Base-by-base conservation (phyloP, 2,113 vertebrate genomes). In the Echinops telfairi region DNA sequence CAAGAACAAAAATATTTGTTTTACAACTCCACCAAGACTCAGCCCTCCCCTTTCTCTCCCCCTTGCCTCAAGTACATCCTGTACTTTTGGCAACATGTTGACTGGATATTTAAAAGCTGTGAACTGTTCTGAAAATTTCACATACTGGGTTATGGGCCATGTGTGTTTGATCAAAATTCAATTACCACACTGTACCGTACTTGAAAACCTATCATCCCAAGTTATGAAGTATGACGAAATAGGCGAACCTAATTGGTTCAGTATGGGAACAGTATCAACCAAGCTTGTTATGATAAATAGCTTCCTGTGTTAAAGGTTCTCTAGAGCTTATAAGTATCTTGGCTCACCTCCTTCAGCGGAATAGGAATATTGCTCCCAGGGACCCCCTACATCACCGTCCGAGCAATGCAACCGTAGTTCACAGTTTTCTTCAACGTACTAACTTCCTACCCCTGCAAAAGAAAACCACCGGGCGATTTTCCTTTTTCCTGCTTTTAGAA, bases 131-230 rank as follows among this genome's bases (percentile, higher is more conserved):
- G 98, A 98, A 98, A 98, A 97, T 98, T 98, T 98, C 98, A 98
- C 98, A 98, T 98, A 97, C 98, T 97, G 98, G 98, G 98, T 99
- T 98, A 99, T 98, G 98, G 98, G 98, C 98, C 99, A 99, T 98
- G 98, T 99, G 99, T 98, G 98, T 99, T 99, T 99, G 98, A 99
- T 99, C 99, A 99, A 98, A 99, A 98, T 98, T 98, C 98, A 99
- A 98, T 99, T 98, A 98, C 98, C 98, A 98, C 98, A 98, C 98
- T 97, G 98, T 98, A 98, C 98, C 98, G 98, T 98, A 98, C 98
- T 98, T 98, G 97, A 98, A 98, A 98, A 98, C 98, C 98, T 98
- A 98, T 98, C 98, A 98, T 98, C 98, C 98, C 97, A 98, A 98
- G 98, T 99, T 98, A 98, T 98, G 98, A 98, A 98, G 98, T 98